These are phyloP conservation scores for Cryptus viduatorius DNA, from an alignment of 2,888 invertebrate genomes.

Conservation along the genomic window DNA sequence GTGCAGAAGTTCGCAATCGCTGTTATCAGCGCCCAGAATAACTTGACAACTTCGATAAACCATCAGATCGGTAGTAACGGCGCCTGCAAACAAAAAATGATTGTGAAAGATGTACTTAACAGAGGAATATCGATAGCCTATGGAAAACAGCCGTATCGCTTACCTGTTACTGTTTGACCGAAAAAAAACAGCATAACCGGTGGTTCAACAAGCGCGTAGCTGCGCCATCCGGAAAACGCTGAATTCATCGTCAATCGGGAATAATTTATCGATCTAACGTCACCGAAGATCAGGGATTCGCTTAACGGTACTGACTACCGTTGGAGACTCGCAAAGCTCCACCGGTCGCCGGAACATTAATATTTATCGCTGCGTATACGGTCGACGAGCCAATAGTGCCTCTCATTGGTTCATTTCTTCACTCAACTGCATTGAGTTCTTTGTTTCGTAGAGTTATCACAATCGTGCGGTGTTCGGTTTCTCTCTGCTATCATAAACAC, in stretches of 20 bases:
- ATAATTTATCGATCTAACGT: background rate
- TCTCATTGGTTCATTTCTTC: background rate
- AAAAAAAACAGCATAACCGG: slow-evolving; percentile 74
- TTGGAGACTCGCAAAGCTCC: background rate
- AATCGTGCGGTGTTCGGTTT: slow-evolving; percentile 6
- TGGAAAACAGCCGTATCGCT: slow-evolving; percentile 8
- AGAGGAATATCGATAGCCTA: background rate
- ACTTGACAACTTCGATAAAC: slow-evolving; percentile 90
- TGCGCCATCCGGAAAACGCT: slow-evolving; percentile 71
- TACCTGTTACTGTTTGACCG: slow-evolving; percentile 76
- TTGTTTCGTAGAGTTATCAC: slow-evolving; percentile 30
- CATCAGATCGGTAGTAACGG: slow-evolving; percentile 89
- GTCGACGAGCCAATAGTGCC: background rate
- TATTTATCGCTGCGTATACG: background rate
- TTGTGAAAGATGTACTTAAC: background rate
- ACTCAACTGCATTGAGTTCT: background rate
- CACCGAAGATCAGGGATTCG: background rate
- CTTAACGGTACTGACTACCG: background rate
- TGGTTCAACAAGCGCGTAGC: slow-evolving; percentile 75
- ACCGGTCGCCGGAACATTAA: background rate
- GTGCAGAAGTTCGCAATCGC: slow-evolving; percentile 87
- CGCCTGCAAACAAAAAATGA: slow-evolving; percentile 82
- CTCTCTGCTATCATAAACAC: slow-evolving; percentile 8
- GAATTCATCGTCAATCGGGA: slow-evolving; percentile 53
- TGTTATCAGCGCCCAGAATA: slow-evolving; percentile 86